Evolutionary conservation across 2,888 invertebrate genomes (phyloP).

Genomic region (Osedax frankpressi): DNA sequence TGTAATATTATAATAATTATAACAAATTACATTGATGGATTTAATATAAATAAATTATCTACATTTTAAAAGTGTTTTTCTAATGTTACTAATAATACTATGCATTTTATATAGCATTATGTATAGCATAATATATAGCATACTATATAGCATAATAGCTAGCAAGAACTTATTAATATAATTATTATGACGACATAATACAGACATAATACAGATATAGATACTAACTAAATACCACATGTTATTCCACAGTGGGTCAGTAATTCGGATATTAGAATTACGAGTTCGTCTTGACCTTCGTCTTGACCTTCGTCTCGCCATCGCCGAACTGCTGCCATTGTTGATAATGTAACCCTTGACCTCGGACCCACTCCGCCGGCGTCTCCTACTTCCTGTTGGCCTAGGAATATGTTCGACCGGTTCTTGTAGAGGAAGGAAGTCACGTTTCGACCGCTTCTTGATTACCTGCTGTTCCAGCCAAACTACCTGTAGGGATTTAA

Average conservation of each 20-base stretch:
- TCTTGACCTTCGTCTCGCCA: too few relatives aligned
- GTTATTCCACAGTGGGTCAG: slow-evolving; percentile 80
- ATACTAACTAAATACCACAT: slow-evolving; percentile 93
- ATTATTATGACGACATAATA: too few relatives aligned
- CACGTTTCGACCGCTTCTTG: slow-evolving; percentile 67
- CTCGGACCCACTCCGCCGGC: too few relatives aligned
- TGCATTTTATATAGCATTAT: too few relatives aligned
- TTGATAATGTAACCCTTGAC: not conserved
- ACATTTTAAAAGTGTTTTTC: too few relatives aligned
- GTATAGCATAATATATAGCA: too few relatives aligned
- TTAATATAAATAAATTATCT: too few relatives aligned
- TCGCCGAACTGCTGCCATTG: slow-evolving; percentile 6
- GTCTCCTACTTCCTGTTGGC: not conserved
- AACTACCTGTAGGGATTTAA: slow-evolving; percentile 45
- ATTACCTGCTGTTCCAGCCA: slow-evolving; percentile 73
- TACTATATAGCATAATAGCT: too few relatives aligned
- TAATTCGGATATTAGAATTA: slow-evolving; percentile 33
- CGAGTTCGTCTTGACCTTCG: not conserved
- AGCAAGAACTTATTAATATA: too few relatives aligned
- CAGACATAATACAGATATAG: not conserved
- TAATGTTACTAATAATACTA: too few relatives aligned
- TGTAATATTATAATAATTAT: too few relatives aligned
- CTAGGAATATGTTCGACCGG: slow-evolving; percentile 6
- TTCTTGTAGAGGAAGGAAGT: slow-evolving; percentile 49
- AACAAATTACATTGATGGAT: too few relatives aligned